Base-by-base conservation (phyloP, 2,113 vertebrate genomes). In the Amazona vittata region DNA sequence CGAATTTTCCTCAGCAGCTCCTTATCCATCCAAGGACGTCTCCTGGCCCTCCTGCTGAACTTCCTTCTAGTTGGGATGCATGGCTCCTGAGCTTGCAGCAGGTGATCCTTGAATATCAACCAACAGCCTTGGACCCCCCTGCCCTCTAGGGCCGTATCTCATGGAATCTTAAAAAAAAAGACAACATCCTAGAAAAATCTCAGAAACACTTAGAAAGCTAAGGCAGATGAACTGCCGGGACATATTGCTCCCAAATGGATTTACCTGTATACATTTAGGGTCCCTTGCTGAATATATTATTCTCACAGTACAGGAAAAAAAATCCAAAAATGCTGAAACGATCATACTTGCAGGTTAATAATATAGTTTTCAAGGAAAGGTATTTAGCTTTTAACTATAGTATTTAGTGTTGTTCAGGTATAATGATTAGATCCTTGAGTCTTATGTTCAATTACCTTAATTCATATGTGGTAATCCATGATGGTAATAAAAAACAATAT, bases 371-470 rank as follows among this genome's bases (percentile, higher is more conserved):
- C 47, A 78, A 85, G n/a, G 26, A 71, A 86, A 93, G 8, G 24
- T 80, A 75, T 67, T 73, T n/a, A 62, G 35, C 33, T 84, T 83
- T 68, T 39, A 50, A 71, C 55, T 63, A 50, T 63, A 59, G 52
- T 82, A 59, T 92, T 93, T 91, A 44, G 21, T 50, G 64, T 52
- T 95, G 44, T 77, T 80, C 69, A 78, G 78, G 33, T 60, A 29
- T 67, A 96, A 93, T 52, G 39, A 79, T 63, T 69, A 79, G 46
- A 78, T 86, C 69, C 43, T 89, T 84, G 71, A 94, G 75, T 55
- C 53, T 22, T 43, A 47, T 41, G 29, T 85, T 18, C 67, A 96
- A 86, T 95, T 94, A 92, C 41, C 41, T 82, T 68, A 96, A 94
- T 83, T 62, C 83, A 87, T 68, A 96, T 55, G 81, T 91, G 80